Evolutionary conservation across 2,113 vertebrate species (phyloP), one percentile per base, ranked within the genome.

Genomic region (Microtus richardsoni): DNA sequence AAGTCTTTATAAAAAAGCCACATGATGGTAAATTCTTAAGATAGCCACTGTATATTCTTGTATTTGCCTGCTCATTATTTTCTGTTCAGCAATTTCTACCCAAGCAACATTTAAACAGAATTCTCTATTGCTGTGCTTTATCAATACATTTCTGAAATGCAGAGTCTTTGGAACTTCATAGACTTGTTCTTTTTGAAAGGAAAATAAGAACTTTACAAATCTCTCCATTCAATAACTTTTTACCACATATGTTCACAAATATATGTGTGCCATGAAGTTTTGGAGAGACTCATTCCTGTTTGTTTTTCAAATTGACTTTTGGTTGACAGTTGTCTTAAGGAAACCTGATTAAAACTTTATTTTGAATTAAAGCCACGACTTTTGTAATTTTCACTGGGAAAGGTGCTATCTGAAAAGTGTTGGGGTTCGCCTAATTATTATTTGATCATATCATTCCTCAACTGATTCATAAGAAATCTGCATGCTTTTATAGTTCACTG

Each of bases 391-490:
- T 88, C 54, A 85, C 22, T 88, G 9, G 2, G 22, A 54, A 2
- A 73, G 54, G 24, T 4, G 39, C 52, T 92, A 5, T 75, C 93
- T 75, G 13, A 52, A 70, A 21, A 19, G 12, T 58, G 70, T 73
- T 95, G 26, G 88, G 66, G 88, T 96, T 94, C 74, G 5, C 41
- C 26, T 93, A n/a, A 54, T 87, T 96, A 82, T 77, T 74, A 74
- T 28, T 68, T 26, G 80, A 91, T 95, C 28, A 71, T 28, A 93
- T 94, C 47, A 80, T 83, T 21, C 3, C 64, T 68, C 16, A 91
- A 60, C 62, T 80, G 12, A 74, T 92, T 91, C 19, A 49, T 41
- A 88, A 88, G 5, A 66, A 70, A 79, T 52, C 2, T 22, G 5
- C 74, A 33, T 95, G 22, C 28, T 82, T 84, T 91, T 79, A 44